A percentile compares a stretch with the other conserved stretches of the same genome.
Evolutionary conservation across 2,888 invertebrate genomes (phyloP).

Genomic region (Halictus quadricinctus): DNA sequence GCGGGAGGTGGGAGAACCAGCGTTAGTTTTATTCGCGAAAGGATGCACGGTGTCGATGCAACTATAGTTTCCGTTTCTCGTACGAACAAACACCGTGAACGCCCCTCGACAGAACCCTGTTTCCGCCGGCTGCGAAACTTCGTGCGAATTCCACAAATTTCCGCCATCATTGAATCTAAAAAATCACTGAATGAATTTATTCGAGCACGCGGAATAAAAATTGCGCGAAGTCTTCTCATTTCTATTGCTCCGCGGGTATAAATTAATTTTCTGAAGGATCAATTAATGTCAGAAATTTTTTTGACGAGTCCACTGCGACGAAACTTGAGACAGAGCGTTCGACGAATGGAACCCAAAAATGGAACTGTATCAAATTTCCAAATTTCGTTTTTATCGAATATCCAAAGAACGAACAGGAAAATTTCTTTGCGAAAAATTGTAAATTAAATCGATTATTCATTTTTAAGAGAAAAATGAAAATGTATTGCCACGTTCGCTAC

Average conservation of each 20-base stretch:
- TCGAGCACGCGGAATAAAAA: neutral
- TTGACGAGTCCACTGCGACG: no score
- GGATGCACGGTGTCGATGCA: neutral
- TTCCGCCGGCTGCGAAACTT: neutral
- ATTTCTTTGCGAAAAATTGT: no score
- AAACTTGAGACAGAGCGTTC: neutral
- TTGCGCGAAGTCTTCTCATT: neutral
- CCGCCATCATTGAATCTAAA: no score
- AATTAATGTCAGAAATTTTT: neutral
- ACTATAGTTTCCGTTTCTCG: neutral
- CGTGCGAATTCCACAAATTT: neutral
- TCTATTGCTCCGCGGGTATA: no score
- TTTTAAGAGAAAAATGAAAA: no score
- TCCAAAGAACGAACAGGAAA: no score
- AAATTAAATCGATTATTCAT: no score
- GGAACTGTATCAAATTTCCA: neutral
- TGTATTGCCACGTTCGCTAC: no score
- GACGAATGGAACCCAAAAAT: neutral
- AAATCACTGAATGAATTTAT: neutral
- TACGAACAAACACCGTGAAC: neutral
- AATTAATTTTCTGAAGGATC: neutral
- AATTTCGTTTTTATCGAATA: no score
- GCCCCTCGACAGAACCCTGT: neutral
- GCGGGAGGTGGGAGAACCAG: neutral
- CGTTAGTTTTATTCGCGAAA: neutral